Base-by-base conservation (phyloP, 2,797 vertebrate species). In the Myotis findleyi region DNA sequence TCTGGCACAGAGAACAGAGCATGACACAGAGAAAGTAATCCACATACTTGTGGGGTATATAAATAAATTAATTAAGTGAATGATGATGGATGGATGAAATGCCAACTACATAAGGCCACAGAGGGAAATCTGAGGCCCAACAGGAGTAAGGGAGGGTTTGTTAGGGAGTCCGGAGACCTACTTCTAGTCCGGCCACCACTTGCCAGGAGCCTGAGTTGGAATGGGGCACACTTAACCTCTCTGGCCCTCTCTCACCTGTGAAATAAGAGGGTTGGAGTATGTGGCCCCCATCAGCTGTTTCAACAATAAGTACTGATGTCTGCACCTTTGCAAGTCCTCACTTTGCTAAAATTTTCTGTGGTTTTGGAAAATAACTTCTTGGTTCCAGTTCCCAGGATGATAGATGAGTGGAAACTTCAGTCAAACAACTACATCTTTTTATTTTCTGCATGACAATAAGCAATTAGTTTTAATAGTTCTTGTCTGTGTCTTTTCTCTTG, bases 401-500 rank as follows among this genome's bases (percentile, higher is more conserved):
- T 51, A 47, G 36, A 82, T 92, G 49, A 71, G 57, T 36, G 57
- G 86, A 87, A 92, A 85, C 85, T 89, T 72, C 25, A 69, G 27
- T 88, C 17, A 72, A 81, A 91, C 21, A 91, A 47, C 59, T 21
- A 11, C 12, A 30, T 49, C 12, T 38, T 77, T 76, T 55, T 79
- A 12, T 84, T 68, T 87, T 5, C 21, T 72, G 6, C 33, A 47
- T 92, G 76, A 85, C 64, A 89, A 87, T n/a, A 83, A 89, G 85
- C 71, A 92, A 84, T 92, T 93, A 75, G 66, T 90, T 57, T 95
- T 72, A 59, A 79, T 68, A 38, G 33, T 25, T 85, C 38, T 89
- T 53, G 18, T 55, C 64, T 84, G 55, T 93, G 16, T 33, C 57
- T 91, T 84, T 87, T 93, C 66, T 77, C 76, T 87, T 69, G 49